These are phyloP conservation scores for Yponomeuta evonymella DNA, from an alignment of 2,888 invertebrate species.

Conservation along the genomic window DNA sequence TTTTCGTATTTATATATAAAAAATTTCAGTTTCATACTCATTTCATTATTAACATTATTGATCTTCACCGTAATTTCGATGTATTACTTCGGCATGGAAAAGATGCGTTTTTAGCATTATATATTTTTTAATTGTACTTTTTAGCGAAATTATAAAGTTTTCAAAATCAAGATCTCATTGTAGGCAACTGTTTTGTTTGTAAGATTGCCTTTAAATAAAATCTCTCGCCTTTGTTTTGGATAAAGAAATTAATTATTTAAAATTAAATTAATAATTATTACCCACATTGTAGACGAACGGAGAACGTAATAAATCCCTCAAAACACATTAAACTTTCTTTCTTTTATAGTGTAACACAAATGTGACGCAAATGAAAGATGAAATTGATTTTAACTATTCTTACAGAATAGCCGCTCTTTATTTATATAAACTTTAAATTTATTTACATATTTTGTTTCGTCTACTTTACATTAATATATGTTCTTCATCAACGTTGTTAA, in stretches of 20 bases:
- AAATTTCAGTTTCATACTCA: neutral
- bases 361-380: conserved; percentile 22
- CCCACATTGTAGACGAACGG: conserved; percentile 46
- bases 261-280: conserved; percentile 35
- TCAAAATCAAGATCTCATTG: conserved; percentile 70
- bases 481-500: conserved; percentile 67
- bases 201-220: conserved; percentile 52
- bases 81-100: conserved; percentile 63
- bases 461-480: conserved; percentile 73
- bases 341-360: neutral
- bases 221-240: conserved; percentile 57
- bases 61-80: conserved; percentile 23
- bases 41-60: neutral
- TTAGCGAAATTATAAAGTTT: conserved; percentile 53
- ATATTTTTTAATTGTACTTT: conserved; percentile 37
- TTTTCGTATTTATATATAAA: conserved; percentile 15
- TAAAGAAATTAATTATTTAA: conserved; percentile 33
- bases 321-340: conserved; percentile 27
- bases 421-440: conserved; percentile 75
- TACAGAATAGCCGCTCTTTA: conserved; percentile 69
- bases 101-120: conserved; percentile 32
- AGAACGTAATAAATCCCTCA: conserved; percentile 50
- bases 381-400: conserved; percentile 50
- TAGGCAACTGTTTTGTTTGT: conserved; percentile 41
- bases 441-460: conserved; percentile 70